Conservation (phyloP, 2,797 vertebrate genomes). For the Sebastes baramenuke region DNA sequence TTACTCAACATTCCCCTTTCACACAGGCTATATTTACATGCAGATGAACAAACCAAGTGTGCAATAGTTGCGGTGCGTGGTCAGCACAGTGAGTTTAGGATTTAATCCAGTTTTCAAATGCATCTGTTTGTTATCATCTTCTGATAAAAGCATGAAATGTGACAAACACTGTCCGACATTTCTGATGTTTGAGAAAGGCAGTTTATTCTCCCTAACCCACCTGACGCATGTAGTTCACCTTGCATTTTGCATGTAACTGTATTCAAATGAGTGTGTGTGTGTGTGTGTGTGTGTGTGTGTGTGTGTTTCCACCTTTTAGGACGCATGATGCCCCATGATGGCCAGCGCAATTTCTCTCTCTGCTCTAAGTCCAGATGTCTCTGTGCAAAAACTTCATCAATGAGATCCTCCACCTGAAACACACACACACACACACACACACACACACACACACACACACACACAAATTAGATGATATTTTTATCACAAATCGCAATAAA, state of each 20-base stretch:
- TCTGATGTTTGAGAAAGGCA: background rate
- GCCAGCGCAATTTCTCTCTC: conserved; percentile 86
- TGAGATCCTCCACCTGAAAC: conserved; percentile 86
- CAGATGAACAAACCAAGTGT: background rate
- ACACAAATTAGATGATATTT: background rate
- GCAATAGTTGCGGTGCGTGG: background rate
- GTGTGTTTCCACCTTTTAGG: conserved; percentile 82
- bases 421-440: conserved; percentile 4
- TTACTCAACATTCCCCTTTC: conserved; percentile 30
- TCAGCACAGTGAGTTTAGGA: background rate
- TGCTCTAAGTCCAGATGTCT: conserved; percentile 87
- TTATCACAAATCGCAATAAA: background rate
- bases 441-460: background rate
- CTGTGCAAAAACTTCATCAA: conserved; percentile 83
- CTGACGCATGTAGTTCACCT: background rate
- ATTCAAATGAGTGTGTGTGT: background rate
- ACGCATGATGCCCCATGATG: conserved; percentile 84
- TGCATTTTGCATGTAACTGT: background rate
- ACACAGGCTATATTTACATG: conserved; percentile 15
- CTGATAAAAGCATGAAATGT: background rate
- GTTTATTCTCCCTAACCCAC: background rate
- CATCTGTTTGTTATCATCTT: background rate
- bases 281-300: background rate
- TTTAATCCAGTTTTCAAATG: conserved; percentile 1
- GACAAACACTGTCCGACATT: background rate